Evolutionary conservation across 2,113 vertebrate species (phyloP).

Genomic region (Micronisus gabar): DNA sequence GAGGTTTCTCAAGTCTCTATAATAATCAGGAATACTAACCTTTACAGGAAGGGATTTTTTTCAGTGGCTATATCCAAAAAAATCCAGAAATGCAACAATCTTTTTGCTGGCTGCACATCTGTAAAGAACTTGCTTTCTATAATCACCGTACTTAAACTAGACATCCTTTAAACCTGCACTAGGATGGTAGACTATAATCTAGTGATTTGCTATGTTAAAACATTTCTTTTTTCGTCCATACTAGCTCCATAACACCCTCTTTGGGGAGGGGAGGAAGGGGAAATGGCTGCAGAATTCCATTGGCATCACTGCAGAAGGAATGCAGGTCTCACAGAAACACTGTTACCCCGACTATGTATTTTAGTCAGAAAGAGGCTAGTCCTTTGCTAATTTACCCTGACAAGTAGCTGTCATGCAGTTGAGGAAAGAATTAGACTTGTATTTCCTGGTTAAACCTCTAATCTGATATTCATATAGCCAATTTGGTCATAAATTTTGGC

Average conservation of each 20-base stretch:
- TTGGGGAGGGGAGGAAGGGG: not conserved
- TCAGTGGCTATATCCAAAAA: not conserved
- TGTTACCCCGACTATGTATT: not conserved
- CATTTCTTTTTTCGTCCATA: not conserved
- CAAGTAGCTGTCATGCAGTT: not conserved
- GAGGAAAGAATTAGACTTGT: slow-evolving; percentile 3
- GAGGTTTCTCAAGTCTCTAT: slow-evolving; percentile 56
- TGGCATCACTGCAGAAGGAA: not conserved
- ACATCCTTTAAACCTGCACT: slow-evolving; percentile 18
- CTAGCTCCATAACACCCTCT: not conserved
- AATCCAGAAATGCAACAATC: not conserved
- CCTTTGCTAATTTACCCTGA: not conserved
- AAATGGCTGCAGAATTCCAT: not conserved
- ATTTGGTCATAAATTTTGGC: slow-evolving; percentile 34
- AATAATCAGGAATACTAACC: slow-evolving; percentile 44
- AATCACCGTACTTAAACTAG: not conserved
- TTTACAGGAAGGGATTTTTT: slow-evolving; percentile 10
- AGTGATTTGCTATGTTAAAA: not conserved
- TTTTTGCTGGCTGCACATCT: slow-evolving; percentile 11
- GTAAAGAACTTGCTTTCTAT: not conserved
- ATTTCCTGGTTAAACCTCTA: slow-evolving; percentile 17
- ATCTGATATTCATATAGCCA: slow-evolving; percentile 17
- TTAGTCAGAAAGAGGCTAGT: not conserved
- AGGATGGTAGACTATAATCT: not conserved
- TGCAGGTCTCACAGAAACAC: not conserved